Evolutionary conservation across 2,888 invertebrate species (phyloP).

Genomic region (Ecdyonurus torrentis): DNA sequence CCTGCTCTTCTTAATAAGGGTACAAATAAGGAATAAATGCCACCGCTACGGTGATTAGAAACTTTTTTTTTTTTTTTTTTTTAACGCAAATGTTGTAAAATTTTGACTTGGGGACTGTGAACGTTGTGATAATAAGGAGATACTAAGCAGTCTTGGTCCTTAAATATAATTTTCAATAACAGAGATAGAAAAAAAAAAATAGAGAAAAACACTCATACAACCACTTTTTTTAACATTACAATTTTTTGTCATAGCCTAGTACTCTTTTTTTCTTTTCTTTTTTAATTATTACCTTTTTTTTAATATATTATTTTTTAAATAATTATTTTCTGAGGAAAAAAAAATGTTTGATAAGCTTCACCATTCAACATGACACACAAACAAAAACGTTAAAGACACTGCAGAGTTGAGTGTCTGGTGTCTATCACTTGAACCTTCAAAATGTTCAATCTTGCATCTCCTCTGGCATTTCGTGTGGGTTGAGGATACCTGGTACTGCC

Average conservation of each 20-base stretch:
- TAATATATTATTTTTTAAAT: not conserved
- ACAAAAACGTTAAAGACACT: not conserved
- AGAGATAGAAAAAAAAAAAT: not conserved
- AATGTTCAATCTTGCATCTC: conserved; percentile 66
- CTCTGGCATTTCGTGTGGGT: conserved; percentile 89
- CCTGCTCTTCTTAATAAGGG: not conserved
- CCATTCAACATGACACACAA: not conserved
- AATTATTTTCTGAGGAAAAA: not conserved
- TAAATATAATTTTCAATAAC: not conserved
- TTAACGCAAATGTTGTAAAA: too few relatives aligned
- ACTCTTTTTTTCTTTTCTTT: too few relatives aligned
- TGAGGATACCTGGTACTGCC: conserved; percentile 89
- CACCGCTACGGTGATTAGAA: not conserved
- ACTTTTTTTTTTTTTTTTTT: not conserved
- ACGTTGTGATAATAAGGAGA: not conserved
- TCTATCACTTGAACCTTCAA: not conserved
- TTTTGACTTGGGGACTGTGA: not conserved
- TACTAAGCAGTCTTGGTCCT: not conserved
- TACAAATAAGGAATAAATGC: not conserved
- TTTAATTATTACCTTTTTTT: too few relatives aligned
- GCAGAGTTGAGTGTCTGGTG: not conserved
- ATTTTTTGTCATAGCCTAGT: not conserved
- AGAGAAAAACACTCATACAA: not conserved
- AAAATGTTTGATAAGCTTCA: not conserved
- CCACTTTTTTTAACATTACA: not conserved